phyloP scores from a whole-genome alignment of 2,113 vertebrate genomes.

The Centropus unirufus region DNA sequence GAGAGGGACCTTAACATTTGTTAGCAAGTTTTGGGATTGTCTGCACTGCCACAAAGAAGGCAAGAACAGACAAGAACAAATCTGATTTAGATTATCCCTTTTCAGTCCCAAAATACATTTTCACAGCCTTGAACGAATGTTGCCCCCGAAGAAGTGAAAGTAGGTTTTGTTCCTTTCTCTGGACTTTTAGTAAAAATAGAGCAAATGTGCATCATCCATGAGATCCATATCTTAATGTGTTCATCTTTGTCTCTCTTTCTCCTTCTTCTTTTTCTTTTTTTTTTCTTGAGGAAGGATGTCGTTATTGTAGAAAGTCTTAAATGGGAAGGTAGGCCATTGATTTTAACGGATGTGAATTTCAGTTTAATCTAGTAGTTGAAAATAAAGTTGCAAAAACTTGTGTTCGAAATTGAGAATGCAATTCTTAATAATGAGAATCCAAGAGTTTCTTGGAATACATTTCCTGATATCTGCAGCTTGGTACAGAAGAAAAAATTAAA shows the following conservation, averaged over 20 bases:
- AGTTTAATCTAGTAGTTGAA: background rate
- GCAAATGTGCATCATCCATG: background rate
- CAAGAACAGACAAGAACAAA: slow-evolving; percentile 32
- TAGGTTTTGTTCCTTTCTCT: slow-evolving; percentile 49
- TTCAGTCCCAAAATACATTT: background rate
- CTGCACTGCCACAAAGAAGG: background rate
- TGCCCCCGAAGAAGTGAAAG: slow-evolving; percentile 9
- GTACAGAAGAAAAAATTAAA: too few relatives aligned
- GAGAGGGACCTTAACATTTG: slow-evolving; percentile 6
- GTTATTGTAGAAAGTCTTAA: background rate
- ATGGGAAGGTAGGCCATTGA: background rate
- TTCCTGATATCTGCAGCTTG: background rate
- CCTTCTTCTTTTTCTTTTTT: slow-evolving; percentile 5
- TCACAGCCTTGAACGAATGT: slow-evolving; percentile 33
- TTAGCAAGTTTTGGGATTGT: slow-evolving; percentile 29
- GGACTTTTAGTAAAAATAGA: slow-evolving; percentile 42
- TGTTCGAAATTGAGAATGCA: background rate
- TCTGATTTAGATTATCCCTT: slow-evolving; percentile 3
- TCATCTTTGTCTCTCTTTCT: slow-evolving; percentile 12
- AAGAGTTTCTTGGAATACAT: background rate
- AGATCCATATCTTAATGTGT: background rate
- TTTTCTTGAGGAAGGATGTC: slow-evolving; percentile 25
- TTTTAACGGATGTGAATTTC: background rate
- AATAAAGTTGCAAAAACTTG: background rate
- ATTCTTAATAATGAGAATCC: background rate